Evolutionary conservation across 2,888 invertebrate species (phyloP).

Genomic region (Teleogryllus oceanicus): DNA sequence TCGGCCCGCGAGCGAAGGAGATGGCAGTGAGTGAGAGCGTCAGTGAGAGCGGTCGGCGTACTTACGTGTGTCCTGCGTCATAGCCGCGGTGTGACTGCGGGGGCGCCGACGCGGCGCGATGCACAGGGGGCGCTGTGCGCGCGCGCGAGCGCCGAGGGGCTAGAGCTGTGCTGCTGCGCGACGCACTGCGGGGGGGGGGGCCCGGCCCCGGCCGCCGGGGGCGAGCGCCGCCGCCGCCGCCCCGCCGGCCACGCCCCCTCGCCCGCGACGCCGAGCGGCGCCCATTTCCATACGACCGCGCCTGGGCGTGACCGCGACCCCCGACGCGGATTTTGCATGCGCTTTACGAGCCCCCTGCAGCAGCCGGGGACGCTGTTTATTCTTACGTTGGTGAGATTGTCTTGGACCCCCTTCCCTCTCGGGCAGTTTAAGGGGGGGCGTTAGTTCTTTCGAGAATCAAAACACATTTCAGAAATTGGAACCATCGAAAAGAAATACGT

Average conservation of each 20-base stretch:
- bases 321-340: not conserved
- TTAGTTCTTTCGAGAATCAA: no score
- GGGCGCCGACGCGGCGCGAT: not conserved
- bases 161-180: not conserved
- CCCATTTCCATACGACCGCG: not conserved
- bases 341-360: no score
- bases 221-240: not conserved
- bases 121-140: not conserved
- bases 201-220: not conserved
- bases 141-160: not conserved
- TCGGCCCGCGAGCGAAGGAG: no score
- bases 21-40: not conserved
- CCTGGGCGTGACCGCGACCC: not conserved
- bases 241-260: not conserved
- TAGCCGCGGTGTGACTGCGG: conserved; percentile 10
- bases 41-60: not conserved
- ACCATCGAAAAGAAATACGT: no score
- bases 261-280: not conserved
- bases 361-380: no score
- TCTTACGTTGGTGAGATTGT: no score
- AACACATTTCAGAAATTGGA: no score
- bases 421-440: no score
- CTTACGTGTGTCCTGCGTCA: conserved; percentile 18
- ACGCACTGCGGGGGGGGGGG: not conserved
- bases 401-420: no score